Conservation (phyloP, 2,113 vertebrate genomes). For the Corythoichthys haematopterus region DNA sequence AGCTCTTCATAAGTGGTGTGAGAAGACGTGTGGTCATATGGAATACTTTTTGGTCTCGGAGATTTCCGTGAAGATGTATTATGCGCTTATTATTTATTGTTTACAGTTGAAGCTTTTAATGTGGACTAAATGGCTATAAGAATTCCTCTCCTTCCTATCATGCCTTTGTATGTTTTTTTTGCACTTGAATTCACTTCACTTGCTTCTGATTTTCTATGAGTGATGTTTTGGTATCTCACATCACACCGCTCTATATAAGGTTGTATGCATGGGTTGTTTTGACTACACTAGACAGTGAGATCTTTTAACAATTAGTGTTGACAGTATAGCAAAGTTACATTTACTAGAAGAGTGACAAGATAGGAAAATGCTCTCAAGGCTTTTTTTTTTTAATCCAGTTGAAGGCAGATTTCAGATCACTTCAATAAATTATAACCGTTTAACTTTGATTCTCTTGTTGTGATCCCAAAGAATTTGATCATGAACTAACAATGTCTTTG, state of each 20-base stretch:
- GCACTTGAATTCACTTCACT: constrained; percentile 19
- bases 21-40: constrained; percentile 45
- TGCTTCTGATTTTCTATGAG: background rate
- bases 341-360: background rate
- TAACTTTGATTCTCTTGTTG: background rate
- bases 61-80: background rate
- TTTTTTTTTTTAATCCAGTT: background rate
- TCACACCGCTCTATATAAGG: background rate
- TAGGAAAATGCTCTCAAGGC: background rate
- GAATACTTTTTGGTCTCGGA: background rate
- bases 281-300: background rate
- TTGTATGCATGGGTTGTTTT: constrained; percentile 8
- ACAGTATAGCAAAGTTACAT: background rate
- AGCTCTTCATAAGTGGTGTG: constrained; percentile 34
- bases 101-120: constrained; percentile 8
- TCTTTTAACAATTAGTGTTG: background rate
- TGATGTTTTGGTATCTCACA: background rate
- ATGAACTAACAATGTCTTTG: constrained; percentile 11
- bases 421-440: background rate
- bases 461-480: background rate
- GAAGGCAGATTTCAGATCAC: background rate
- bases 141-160: background rate
- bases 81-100: background rate
- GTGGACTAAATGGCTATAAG: background rate
- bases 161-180: constrained; percentile 17